Percentiles rank a stretch among this genome's conserved stretches.
These are phyloP conservation scores for Coturnix japonica DNA, from an alignment of 2,113 vertebrate species.

Conservation along the genomic window DNA sequence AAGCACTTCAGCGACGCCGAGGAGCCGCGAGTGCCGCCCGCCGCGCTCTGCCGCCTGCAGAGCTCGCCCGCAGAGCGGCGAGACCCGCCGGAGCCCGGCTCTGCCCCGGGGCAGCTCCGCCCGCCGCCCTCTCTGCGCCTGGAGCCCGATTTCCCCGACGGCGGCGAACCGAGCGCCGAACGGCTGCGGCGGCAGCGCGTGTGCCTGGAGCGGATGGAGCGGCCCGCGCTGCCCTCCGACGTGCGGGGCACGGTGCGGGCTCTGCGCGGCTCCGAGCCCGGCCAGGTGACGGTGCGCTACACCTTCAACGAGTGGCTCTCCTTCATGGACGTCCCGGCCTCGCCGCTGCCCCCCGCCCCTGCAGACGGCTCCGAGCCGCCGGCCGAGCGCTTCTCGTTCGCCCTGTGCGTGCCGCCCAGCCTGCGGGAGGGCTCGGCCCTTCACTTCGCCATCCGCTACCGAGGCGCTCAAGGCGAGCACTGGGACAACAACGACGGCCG, in stretches of 20 bases:
- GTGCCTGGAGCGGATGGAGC: slow-evolving; percentile 78
- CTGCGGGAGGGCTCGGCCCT: slow-evolving; percentile 71
- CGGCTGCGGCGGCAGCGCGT: slow-evolving; percentile 74
- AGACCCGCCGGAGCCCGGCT: slow-evolving; percentile 12
- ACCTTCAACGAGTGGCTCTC: slow-evolving; percentile 91
- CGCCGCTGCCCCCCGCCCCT: slow-evolving; percentile 24
- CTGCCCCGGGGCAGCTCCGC: neutral
- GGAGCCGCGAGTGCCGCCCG: slow-evolving; percentile 84
- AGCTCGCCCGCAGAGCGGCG: slow-evolving; percentile 67
- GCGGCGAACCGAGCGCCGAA: slow-evolving; percentile 28
- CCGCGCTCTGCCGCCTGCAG: slow-evolving; percentile 80
- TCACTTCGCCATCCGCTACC: slow-evolving; percentile 86
- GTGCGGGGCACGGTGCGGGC: slow-evolving; percentile 81
- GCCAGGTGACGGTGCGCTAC: slow-evolving; percentile 85
- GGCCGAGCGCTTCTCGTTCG: slow-evolving; percentile 80
- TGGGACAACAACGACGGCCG: slow-evolving; percentile 91
- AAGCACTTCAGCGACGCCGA: slow-evolving; percentile 87
- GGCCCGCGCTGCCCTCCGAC: slow-evolving; percentile 64
- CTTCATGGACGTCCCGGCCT: slow-evolving; percentile 80
- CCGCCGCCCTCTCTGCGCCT: slow-evolving; percentile 21
- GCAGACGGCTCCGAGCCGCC: neutral
- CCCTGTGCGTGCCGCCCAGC: slow-evolving; percentile 80
- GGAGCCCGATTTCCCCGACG: slow-evolving; percentile 56
- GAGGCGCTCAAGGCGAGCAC: slow-evolving; percentile 78
- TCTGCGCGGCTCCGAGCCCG: neutral